Evolutionary conservation across 1,140 invertebrate genomes (phyloP), one percentile per base, ranked within the genome.

Genomic region (Anadara kagoshimensis): DNA sequence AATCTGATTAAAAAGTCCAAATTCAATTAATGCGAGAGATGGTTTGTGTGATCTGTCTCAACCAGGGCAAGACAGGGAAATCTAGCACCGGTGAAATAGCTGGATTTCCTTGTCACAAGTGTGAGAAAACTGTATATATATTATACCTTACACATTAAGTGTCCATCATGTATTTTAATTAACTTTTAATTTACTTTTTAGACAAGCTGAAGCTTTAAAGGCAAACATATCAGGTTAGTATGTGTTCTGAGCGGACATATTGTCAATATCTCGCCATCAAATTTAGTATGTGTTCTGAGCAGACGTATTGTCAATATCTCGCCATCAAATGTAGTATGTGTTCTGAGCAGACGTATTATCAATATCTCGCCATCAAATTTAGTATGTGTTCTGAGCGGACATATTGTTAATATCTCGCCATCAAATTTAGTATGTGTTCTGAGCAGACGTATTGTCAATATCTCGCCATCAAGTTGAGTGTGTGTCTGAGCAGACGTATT

Each of bases 201-300:
- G 85, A 79, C 85, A 86, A 85, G 85, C 85, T 77, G 85, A 86
- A 68, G 80, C 80, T 65, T 74, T 86, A 53, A 86, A 86, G 74
- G 82, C 80, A 51, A 85, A 72, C 69, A 75, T 85, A 63, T 75
- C 80, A 69, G 84, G 83, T 80, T 78, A 65, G 68, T 56, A 18
- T 47, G 14, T 44, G n/a, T 53, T 24, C 51, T 14, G n/a, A 18
- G 16, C 24, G 24, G n/a, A 18, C 0, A 11, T 62, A 18, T 36
- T 63, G 14, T 63, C 22, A 70, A 49, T 29, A 49, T 24, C 53
- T 47, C 5, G 20, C 12, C 0, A 62, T 43, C 16, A 45, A 16
- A 20, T 49, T 63, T 43, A 67, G 12, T 22, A 18, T 47, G 12
- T 44, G n/a, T 58, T 22, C 49, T 12, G n/a, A 18, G 16, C 24